Conservation (phyloP, 2,113 vertebrate species). For the Malurus alboscapulatus region DNA sequence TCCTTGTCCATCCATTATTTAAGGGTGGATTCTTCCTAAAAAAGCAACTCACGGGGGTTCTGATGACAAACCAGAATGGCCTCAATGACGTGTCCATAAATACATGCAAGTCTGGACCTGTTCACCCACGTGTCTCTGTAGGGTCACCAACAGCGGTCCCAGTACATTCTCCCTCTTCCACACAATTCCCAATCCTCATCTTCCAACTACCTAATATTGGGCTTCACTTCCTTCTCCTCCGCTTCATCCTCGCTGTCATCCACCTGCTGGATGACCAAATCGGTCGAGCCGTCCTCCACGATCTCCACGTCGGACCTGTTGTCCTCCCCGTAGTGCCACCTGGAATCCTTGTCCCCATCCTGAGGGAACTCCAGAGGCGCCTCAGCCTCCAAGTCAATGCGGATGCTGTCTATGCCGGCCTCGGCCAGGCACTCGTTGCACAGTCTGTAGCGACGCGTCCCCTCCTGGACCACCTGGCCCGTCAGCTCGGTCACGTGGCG, state of each 20-base stretch:
- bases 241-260: constrained; percentile 93
- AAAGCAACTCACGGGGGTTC: constrained; percentile 21
- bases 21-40: not conserved
- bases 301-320: constrained; percentile 89
- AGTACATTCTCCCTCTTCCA: not conserved
- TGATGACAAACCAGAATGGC: constrained; percentile 19
- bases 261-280: constrained; percentile 94
- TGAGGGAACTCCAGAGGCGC: constrained; percentile 71
- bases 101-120: constrained; percentile 67
- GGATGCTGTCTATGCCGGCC: constrained; percentile 85
- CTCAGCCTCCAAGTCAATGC: constrained; percentile 81
- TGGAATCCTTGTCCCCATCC: constrained; percentile 78
- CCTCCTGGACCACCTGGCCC: constrained; percentile 92
- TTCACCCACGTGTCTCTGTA: not conserved
- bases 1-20: not conserved
- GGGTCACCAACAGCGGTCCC: constrained; percentile 4
- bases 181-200: not conserved
- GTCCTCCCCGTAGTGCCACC: constrained; percentile 78
- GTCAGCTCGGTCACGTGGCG: constrained; percentile 92
- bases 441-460: constrained; percentile 89
- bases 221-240: constrained; percentile 78
- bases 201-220: constrained; percentile 72
- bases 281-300: constrained; percentile 89
- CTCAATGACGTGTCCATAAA: constrained; percentile 32
- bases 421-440: constrained; percentile 90